Evolutionary conservation across 2,888 invertebrate species (phyloP), one percentile per base, ranked within the genome.

Genomic region (Ecliptopera silaceata): DNA sequence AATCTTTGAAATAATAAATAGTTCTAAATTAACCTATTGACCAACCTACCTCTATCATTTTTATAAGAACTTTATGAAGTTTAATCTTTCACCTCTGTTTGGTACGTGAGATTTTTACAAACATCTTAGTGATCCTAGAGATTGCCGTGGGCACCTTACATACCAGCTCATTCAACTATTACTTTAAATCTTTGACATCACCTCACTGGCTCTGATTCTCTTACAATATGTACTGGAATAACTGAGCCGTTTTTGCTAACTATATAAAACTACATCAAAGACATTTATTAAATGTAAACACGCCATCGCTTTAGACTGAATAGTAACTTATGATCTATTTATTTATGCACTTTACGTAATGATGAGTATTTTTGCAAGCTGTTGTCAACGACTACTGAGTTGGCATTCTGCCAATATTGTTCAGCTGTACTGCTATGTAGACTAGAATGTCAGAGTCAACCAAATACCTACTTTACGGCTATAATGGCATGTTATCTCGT

Each of bases 351-450:
- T 61, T 57, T 56, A 59, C 61, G 61, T 61, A 63, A 58, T 56
- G 44, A 59, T 38, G 46, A 51, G 46, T 56, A 57, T 64, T 65
- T 65, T 61, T 62, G 55, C 52, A 61, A 63, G 56, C 57, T 61
- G 68, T 69, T 71, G 67, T 75, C 72, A 72, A 72, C 71, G 49
- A 36, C 65, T 64, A 67, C 39, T 52, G 44, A 56, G 41, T 64
- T 81, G 82, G 82, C 76, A 57, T 20, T 29, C 36, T 49, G 78
- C 82, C 82, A 79, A 70, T 61, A 68, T 63, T 64, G 59, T 65
- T 65, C 53, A 63, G 63, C 60, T 59, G 57, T 60, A 63, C 56
- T 64, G 20, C 20, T 20, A 4, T 26, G 64, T 61, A 62, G 62
- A 61, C 64, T 63, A 62, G 58, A 53, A 65, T 66, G 58, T 26